These are phyloP conservation scores for Phania funesta DNA, from an alignment of 2,888 invertebrate genomes.

Conservation along the genomic window DNA sequence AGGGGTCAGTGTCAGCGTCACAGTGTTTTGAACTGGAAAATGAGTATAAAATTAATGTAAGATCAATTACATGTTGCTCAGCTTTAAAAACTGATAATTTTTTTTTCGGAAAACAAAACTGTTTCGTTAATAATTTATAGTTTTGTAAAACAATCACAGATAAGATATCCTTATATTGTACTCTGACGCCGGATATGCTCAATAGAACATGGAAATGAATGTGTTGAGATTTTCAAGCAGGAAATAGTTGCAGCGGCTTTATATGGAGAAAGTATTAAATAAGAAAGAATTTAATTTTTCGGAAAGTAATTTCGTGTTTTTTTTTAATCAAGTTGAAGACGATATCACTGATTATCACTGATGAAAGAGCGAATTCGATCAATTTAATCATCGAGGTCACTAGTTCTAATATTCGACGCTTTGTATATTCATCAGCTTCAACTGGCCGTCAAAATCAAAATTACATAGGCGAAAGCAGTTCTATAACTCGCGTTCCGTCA, in stretches of 20 bases:
- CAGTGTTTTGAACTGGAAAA: slow-evolving; percentile 65
- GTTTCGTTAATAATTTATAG: neutral
- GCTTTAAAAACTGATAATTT: slow-evolving; percentile 35
- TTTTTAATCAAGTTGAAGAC: too few relatives aligned
- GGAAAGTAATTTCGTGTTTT: too few relatives aligned
- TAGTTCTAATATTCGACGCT: too few relatives aligned
- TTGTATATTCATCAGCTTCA: too few relatives aligned
- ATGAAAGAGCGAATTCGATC: too few relatives aligned
- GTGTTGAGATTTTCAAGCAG: neutral
- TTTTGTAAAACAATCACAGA: neutral
- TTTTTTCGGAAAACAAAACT: neutral
- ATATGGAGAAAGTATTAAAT: neutral
- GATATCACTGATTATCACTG: too few relatives aligned
- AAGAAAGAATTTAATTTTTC: too few relatives aligned
- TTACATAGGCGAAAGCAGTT: too few relatives aligned
- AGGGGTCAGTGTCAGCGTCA: slow-evolving; percentile 67
- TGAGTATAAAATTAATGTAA: slow-evolving; percentile 56
- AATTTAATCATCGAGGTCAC: too few relatives aligned
- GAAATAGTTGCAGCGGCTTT: neutral
- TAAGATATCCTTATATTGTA: neutral
- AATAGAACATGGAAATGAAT: neutral
- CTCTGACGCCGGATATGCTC: neutral
- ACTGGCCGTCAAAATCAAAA: too few relatives aligned
- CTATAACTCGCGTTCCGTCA: too few relatives aligned
- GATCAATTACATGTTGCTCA: slow-evolving; percentile 38